Base-by-base conservation (phyloP, 1,140 invertebrate species). In the Mycetomoellerius zeteki region DNA sequence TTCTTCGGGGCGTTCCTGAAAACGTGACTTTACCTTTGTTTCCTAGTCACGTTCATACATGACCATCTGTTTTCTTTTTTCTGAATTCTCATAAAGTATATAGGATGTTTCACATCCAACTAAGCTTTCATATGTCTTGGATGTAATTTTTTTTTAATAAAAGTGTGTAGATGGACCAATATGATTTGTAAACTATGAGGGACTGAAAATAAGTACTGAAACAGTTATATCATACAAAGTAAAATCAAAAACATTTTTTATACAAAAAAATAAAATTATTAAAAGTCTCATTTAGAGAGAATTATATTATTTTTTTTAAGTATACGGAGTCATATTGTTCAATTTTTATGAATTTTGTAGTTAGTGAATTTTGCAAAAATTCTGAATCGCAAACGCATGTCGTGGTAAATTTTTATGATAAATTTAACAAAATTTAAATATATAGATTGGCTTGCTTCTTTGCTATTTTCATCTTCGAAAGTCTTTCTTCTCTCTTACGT, bases 21-120 rank as follows among this genome's bases (percentile, higher is more conserved):
- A 82, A 58, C 89, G 90, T 91, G 90, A 91, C 90, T 91, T 91
- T 81, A 91, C 67, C 67, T 91, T 91, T 89, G 86, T 89, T 88
- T 86, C 76, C 88, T 64, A 72, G 90, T 91, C 88, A 91, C 88
- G 90, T 91, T 84, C 77, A 37, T 56, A 37, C 52, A 73, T 50
- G 88, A 89, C 75, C 86, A 80, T 88, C 85, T 84, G 84, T 86
- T 84, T 56, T 89, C 67, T 75, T 81, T 73, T 88, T 91, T 87
- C 76, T 71, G 54, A 75, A 73, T 77, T 86, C 86, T 91, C 86
- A 65, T 84, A 84, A 71, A 88, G 76, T 82, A 91, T 84, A 82
- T 50, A 77, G 14, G 33, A 4, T 82, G 19, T 84, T 27, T 56
- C 10, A 21, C 37, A 75, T 3, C 14, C 72, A 69, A 47, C 54